These are phyloP conservation scores for Ornithorhynchus anatinus DNA, from an alignment of 2,113 vertebrate species.

Conservation along the genomic window DNA sequence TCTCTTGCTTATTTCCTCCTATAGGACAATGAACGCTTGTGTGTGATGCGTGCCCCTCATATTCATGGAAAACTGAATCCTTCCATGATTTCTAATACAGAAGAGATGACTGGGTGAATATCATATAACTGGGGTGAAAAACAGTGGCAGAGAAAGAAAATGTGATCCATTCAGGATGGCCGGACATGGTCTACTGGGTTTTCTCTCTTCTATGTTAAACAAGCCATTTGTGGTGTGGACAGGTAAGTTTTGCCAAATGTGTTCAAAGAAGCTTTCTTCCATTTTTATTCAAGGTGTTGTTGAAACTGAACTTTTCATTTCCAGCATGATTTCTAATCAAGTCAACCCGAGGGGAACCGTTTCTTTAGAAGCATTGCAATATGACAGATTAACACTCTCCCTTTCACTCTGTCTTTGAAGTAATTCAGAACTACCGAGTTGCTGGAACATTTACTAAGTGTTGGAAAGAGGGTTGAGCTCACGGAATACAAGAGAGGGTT, in stretches of 20 bases:
- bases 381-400: accelerated
- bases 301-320: not conserved
- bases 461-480: not conserved
- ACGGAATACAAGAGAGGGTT: not conserved
- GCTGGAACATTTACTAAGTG: not conserved
- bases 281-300: accelerated
- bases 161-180: not conserved
- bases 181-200: not conserved
- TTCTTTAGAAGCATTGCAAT: not conserved
- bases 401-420: not conserved
- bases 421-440: not conserved
- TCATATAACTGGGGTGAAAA: not conserved
- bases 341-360: not conserved
- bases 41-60: no score
- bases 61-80: no score
- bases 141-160: not conserved
- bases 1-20: no score
- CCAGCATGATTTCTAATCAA: not conserved
- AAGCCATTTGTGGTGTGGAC: not conserved
- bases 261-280: not conserved
- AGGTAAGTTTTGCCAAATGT: not conserved
- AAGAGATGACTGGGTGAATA: no score
- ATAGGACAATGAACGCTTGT: no score
- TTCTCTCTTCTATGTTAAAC: not conserved
- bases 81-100: no score